These are phyloP conservation scores for human DNA, from an alignment of 2,113 vertebrate genomes.

Conservation along the genomic window GRCh38 chr3:118275501-118276000, in stretches of 20 bases:
- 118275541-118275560: not conserved
- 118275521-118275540: not conserved
- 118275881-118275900: not conserved
- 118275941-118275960: conserved; percentile 22
- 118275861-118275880: not conserved
- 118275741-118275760: not conserved
- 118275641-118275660: not conserved
- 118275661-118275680: not conserved
- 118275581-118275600: not conserved
- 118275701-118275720: not conserved
- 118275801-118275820: not conserved
- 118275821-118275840: not conserved
- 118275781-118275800: not conserved
- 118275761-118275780: not conserved
- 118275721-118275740: not conserved
- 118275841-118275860: not conserved
- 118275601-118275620: not conserved
- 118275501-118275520: not conserved
- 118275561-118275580: not conserved
- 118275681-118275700: not conserved
- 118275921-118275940: conserved; percentile 22
- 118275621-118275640: not conserved
- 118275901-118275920: conserved; percentile 11
- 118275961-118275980: conserved; percentile 55
- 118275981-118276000: conserved; percentile 55